phyloP scores from a whole-genome alignment of 1,140 invertebrate genomes.

The Drosophila takahashii region DNA sequence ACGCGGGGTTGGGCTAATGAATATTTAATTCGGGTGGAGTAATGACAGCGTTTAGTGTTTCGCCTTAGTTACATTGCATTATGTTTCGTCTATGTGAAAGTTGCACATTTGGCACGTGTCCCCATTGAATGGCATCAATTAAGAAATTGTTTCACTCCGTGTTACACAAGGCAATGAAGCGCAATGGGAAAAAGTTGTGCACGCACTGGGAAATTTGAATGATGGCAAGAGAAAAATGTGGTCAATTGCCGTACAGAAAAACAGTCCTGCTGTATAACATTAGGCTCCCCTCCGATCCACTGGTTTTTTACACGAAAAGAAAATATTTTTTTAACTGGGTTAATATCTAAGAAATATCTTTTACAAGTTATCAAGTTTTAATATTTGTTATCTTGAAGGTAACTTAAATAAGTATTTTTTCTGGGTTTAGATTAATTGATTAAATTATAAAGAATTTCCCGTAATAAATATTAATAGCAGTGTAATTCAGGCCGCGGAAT shows the following conservation, averaged over 20 bases:
- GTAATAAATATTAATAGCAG: conserved; percentile 8
- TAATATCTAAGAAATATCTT: too few species aligned
- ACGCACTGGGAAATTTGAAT: conserved; percentile 55
- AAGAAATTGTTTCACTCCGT: conserved; percentile 57
- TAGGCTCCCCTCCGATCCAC: conserved; percentile 25
- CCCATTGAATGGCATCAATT: conserved; percentile 60
- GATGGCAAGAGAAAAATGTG: conserved; percentile 39
- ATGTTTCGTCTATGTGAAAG: conserved; percentile 44
- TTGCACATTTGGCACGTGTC: conserved; percentile 65
- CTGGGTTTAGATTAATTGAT: too few species aligned
- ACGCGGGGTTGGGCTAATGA: conserved; percentile 47
- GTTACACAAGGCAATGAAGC: conserved; percentile 56
- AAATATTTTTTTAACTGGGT: background rate
- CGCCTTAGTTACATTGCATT: conserved; percentile 5
- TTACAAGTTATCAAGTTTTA: too few species aligned
- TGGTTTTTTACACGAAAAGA: conserved; percentile 6
- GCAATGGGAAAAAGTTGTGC: conserved; percentile 15
- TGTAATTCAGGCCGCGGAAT: conserved; percentile 48
- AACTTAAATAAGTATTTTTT: too few species aligned
- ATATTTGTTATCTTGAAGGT: too few species aligned
- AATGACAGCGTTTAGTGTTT: conserved; percentile 25
- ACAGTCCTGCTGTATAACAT: conserved; percentile 62
- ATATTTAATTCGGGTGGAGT: conserved; percentile 59
- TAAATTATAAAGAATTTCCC: background rate
- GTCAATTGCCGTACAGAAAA: conserved; percentile 20